A percentile compares a stretch with the other conserved stretches of the same genome.
Conservation (phyloP, 2,797 vertebrate genomes). For the Arctocebus calabarensis region DNA sequence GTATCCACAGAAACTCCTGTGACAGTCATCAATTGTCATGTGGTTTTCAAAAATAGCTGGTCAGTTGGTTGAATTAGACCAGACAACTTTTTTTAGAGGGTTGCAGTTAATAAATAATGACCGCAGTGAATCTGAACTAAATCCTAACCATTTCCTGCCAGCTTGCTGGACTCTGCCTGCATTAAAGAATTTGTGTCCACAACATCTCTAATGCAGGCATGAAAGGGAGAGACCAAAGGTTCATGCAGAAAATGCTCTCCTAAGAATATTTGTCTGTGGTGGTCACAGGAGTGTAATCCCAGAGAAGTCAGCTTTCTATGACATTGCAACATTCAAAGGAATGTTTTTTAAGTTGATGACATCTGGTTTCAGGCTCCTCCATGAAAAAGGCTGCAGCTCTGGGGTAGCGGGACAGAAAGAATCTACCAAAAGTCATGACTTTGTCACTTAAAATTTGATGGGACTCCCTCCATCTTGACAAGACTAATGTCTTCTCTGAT, state of each 20-base stretch:
- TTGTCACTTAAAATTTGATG: neutral
- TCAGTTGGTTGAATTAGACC: neutral
- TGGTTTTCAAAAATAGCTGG: neutral
- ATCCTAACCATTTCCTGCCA: neutral
- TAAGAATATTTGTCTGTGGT: neutral
- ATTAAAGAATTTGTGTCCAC: neutral
- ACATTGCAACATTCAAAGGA: neutral
- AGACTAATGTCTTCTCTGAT: neutral
- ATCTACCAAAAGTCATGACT: neutral
- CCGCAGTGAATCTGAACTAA: neutral
- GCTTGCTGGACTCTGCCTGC: neutral
- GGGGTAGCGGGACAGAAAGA: neutral
- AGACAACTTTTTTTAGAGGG: neutral
- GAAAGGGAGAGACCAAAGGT: neutral
- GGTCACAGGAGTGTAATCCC: neutral
- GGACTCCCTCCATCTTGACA: neutral
- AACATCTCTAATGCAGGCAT: fast-evolving
- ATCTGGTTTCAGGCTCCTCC: neutral
- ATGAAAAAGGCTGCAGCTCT: neutral
- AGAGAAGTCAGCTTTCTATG: neutral
- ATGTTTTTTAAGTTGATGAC: neutral
- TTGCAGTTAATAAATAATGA: neutral
- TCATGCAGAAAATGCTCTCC: neutral
- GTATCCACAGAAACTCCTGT: neutral
- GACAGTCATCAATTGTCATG: neutral